Evolutionary conservation across 2,888 invertebrate species (phyloP), one percentile per base, ranked within the genome.

Genomic region (Cylindroiulus punctatus): DNA sequence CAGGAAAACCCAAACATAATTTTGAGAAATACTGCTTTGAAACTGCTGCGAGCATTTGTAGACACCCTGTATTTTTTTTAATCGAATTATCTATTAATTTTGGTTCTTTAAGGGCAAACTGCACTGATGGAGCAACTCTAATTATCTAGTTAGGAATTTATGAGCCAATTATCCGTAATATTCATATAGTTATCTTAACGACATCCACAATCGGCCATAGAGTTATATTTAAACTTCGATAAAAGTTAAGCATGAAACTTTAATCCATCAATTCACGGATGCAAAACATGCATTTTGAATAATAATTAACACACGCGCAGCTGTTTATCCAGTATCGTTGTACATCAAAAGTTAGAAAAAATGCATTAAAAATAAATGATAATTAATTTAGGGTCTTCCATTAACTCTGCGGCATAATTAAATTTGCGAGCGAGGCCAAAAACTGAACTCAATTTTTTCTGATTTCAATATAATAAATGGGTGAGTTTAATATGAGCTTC

Each of bases 401-500:
- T 47, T 47, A 47, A 47, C 47, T 47, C 47, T 47, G 10, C 47
- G 14, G 47, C 47, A 47, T 47, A 47, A 47, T 47, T 47, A 47
- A 47, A 47, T 47, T 47, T 47, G 3, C 47, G 47, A 47, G 47
- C 47, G 47, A 47, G 47, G 47, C 47, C 47, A 47, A 47, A 47
- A 47, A 14, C 17, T 47, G 47, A 47, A 47, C 47, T 47, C 47
- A 19, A 8, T 47, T 47, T 47, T n/a, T n/a, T 47, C 19, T 47
- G 47, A 47, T 47, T 47, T 47, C 47, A 47, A 47, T 47, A 47
- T 47, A 47, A 47, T 47, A 47, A 47, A 47, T 47, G 47, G 47
- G 47, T 12, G 47, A 47, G 47, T 47, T 47, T 47, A 47, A 47
- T 47, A 47, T 19, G 47, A 1, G 47, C 47, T 47, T 47, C 47